A percentile compares a stretch with the other conserved stretches of the same genome.
phyloP scores from a whole-genome alignment of 2,113 vertebrate genomes.

The Muntiacus muntjak region DNA sequence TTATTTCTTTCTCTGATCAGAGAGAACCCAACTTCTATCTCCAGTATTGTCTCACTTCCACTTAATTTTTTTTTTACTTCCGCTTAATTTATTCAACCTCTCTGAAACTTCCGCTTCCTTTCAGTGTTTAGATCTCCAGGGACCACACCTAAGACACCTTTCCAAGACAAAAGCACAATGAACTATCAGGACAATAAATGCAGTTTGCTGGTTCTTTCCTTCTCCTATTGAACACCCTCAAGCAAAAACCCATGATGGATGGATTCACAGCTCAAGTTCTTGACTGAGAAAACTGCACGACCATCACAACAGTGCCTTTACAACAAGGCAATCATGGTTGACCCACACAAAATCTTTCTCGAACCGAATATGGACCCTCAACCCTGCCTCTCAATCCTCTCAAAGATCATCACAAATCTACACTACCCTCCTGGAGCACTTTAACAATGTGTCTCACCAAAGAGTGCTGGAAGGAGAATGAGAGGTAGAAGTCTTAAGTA shows the following conservation, averaged over 20 bases:
- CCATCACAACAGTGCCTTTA: fast-evolving
- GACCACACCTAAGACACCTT: neutral
- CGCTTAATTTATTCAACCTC: neutral
- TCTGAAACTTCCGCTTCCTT: neutral
- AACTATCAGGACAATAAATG: neutral
- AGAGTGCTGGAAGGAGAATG: neutral
- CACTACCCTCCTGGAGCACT: fast-evolving
- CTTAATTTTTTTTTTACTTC: neutral
- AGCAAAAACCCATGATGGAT: neutral
- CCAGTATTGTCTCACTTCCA: neutral
- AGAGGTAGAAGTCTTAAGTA: neutral
- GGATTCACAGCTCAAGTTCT: neutral
- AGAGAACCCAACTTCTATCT: neutral
- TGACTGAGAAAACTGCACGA: neutral
- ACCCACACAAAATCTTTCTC: neutral
- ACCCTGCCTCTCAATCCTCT: neutral
- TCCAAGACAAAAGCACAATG: neutral
- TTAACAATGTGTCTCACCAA: neutral
- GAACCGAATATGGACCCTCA: fast-evolving
- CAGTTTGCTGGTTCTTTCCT: neutral
- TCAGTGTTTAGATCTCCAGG: neutral
- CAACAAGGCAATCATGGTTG: fast-evolving
- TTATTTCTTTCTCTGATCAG: neutral
- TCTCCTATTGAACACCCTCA: neutral
- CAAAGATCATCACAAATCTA: neutral